These are phyloP conservation scores for Mycetomoellerius zeteki DNA, from an alignment of 1,140 invertebrate species.

Conservation along the genomic window DNA sequence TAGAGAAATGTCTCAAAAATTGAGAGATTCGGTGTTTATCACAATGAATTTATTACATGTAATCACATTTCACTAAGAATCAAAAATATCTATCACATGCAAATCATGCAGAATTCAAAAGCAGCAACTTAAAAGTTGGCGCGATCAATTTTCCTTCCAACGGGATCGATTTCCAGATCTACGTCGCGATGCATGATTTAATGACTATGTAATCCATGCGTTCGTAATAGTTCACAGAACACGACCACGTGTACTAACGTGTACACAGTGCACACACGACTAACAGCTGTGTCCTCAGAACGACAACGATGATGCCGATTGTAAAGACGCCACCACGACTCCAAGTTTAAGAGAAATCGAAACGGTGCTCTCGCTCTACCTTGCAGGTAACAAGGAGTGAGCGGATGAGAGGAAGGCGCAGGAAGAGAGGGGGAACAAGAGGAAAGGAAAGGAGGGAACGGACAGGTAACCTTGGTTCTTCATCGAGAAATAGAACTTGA, in stretches of 20 bases:
- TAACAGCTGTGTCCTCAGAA: slow-evolving; percentile 66
- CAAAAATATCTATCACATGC: too few relatives aligned
- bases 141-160: background rate
- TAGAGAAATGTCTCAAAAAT: background rate
- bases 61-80: background rate
- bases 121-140: background rate
- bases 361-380: slow-evolving; percentile 16
- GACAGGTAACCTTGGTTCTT: slow-evolving; percentile 34
- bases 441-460: background rate
- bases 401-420: background rate
- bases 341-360: slow-evolving; percentile 69
- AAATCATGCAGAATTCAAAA: background rate
- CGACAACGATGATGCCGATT: slow-evolving; percentile 33
- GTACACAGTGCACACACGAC: slow-evolving; percentile 63
- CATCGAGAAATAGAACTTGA: background rate
- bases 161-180: slow-evolving; percentile 26
- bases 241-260: slow-evolving; percentile 65
- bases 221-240: background rate
- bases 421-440: background rate
- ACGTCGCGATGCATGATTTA: slow-evolving; percentile 9
- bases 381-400: background rate
- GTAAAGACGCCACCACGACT: slow-evolving; percentile 35
- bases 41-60: slow-evolving; percentile 14
- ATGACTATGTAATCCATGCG: background rate
- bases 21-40: background rate